Evolutionary conservation across 2,888 invertebrate genomes (phyloP).

Genomic region (Drosophila fungiperda): DNA sequence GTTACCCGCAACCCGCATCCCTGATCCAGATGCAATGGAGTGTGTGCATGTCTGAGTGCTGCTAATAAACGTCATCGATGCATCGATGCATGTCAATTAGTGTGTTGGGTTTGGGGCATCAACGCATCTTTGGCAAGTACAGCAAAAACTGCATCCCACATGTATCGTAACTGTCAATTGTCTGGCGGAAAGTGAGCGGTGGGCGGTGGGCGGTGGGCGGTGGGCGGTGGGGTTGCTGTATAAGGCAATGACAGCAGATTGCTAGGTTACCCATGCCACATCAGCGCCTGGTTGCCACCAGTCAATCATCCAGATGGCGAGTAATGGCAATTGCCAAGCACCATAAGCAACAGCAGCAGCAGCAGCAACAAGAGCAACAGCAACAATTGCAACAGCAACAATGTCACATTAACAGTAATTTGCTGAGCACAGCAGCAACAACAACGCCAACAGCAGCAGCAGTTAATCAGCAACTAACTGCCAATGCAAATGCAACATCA

Average conservation of each 20-base stretch:
- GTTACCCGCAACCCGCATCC: background rate
- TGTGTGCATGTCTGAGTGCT: conserved; percentile 65
- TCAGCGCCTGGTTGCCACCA: conserved; percentile 33
- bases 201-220: background rate
- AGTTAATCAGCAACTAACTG: conserved; percentile 28
- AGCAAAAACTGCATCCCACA: conserved; percentile 72
- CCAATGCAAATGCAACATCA: conserved; percentile 17
- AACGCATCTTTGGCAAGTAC: conserved; percentile 69
- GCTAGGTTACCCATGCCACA: conserved; percentile 36
- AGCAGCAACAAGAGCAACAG: conserved; percentile 7
- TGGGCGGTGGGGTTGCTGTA: background rate
- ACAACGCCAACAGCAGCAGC: background rate
- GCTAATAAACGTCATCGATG: conserved; percentile 79
- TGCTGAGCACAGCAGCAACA: conserved; percentile 9
- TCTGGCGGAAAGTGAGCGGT: conserved; percentile 7
- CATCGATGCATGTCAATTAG: conserved; percentile 80
- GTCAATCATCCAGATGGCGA: conserved; percentile 63
- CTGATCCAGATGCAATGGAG: conserved; percentile 21
- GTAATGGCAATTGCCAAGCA: conserved; percentile 45
- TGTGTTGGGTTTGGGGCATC: conserved; percentile 20
- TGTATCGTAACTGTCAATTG: conserved; percentile 79
- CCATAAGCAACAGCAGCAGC: conserved; percentile 10
- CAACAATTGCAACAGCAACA: conserved; percentile 4
- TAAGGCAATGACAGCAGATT: conserved; percentile 12
- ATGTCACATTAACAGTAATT: conserved; percentile 8